A percentile compares a stretch with the other conserved stretches of the same genome.
Evolutionary conservation across 2,797 vertebrate genomes (phyloP).

Genomic region (Threskiornis aethiopicus): DNA sequence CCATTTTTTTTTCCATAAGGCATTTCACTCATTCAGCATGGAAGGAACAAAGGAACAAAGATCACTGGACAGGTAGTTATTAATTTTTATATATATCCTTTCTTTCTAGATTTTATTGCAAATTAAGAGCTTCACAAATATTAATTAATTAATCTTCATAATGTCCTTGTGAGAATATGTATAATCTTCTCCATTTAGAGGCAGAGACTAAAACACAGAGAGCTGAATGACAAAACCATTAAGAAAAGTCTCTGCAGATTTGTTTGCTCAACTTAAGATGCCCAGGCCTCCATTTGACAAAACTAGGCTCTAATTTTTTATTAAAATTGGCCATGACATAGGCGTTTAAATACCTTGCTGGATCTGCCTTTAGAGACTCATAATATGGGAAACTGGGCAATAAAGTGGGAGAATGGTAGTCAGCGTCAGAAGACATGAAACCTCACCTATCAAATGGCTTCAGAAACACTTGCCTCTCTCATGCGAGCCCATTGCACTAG

Average conservation of each 20-base stretch:
- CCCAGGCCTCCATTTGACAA: neutral
- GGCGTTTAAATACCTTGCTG: neutral
- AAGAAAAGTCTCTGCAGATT: neutral
- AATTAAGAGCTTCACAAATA: neutral
- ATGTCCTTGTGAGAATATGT: neutral
- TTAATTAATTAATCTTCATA: neutral
- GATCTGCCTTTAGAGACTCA: neutral
- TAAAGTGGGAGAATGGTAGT: neutral
- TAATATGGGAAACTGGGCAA: neutral
- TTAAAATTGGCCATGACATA: neutral
- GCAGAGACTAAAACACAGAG: neutral
- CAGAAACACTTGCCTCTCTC: neutral
- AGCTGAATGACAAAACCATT: neutral
- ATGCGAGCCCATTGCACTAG: accelerated
- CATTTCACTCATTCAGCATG: neutral
- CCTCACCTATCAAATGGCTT: accelerated
- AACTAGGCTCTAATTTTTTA: neutral
- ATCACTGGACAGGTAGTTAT: neutral
- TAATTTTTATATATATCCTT: neutral
- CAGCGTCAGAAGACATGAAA: neutral
- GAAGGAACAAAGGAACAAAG: neutral
- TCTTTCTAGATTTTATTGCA: neutral
- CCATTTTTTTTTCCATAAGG: neutral
- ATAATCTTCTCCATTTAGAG: neutral
- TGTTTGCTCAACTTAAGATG: neutral